phyloP scores from a whole-genome alignment of 2,113 vertebrate species.

The Poicephalus gulielmi region DNA sequence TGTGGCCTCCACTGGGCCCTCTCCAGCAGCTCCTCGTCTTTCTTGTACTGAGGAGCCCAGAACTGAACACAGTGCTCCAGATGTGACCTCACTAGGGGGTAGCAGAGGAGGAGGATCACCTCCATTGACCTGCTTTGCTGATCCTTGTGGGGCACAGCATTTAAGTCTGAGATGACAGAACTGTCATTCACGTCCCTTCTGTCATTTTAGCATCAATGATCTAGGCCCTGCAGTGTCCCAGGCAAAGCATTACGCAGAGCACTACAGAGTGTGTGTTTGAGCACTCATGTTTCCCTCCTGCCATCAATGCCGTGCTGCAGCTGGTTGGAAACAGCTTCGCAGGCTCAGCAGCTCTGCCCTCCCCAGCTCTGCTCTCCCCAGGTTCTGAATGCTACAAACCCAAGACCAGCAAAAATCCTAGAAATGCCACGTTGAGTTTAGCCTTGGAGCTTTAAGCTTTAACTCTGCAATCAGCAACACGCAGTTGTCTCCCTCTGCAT shows the following conservation, averaged over 20 bases:
- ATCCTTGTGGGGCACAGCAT: neutral
- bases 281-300: neutral
- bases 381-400: neutral
- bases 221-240: neutral
- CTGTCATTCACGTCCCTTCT: neutral
- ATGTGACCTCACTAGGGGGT: neutral
- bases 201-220: neutral
- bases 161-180: neutral
- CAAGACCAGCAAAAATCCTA: conserved; percentile 24
- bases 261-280: neutral
- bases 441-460: conserved; percentile 1
- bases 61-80: neutral
- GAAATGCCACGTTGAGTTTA: conserved; percentile 41
- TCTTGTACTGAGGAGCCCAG: neutral
- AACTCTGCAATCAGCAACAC: conserved; percentile 5
- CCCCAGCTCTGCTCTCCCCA: neutral
- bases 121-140: neutral
- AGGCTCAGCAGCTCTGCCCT: neutral
- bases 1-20: neutral
- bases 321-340: neutral
- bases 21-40: neutral
- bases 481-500: neutral
- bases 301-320: neutral
- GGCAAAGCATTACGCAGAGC: neutral
- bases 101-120: neutral